A percentile compares a stretch with the other conserved stretches of the same genome.
These are phyloP conservation scores for Tipula unca DNA, from an alignment of 2,888 invertebrate genomes.

Conservation along the genomic window DNA sequence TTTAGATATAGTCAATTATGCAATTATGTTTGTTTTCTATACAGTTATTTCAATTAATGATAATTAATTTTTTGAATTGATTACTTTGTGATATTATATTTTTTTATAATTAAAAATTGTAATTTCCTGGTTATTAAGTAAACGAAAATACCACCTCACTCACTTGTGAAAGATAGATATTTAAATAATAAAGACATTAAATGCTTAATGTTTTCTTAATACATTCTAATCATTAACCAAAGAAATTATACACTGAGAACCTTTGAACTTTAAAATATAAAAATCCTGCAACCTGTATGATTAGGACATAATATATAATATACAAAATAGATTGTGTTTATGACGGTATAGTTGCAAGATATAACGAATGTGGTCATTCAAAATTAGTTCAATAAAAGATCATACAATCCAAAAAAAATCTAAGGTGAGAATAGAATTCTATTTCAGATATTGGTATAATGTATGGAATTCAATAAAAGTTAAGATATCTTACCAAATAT, in stretches of 20 bases:
- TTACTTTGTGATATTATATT: neutral
- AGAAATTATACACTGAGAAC: neutral
- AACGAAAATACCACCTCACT: neutral
- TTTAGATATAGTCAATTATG: no score
- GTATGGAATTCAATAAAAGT: neutral
- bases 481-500: neutral
- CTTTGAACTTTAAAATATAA: neutral
- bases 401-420: neutral
- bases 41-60: neutral
- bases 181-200: neutral
- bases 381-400: no score
- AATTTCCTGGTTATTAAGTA: neutral
- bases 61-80: neutral
- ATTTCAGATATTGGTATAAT: neutral
- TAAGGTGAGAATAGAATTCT: neutral
- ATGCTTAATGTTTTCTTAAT: neutral
- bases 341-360: no score
- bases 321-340: no score
- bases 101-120: neutral
- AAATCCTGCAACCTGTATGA: neutral
- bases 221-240: neutral
- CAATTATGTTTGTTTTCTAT: neutral
- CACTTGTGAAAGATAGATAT: neutral
- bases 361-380: no score
- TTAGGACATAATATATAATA: neutral